Base-by-base conservation (phyloP, 2,797 vertebrate species). In the Nasua narica region DNA sequence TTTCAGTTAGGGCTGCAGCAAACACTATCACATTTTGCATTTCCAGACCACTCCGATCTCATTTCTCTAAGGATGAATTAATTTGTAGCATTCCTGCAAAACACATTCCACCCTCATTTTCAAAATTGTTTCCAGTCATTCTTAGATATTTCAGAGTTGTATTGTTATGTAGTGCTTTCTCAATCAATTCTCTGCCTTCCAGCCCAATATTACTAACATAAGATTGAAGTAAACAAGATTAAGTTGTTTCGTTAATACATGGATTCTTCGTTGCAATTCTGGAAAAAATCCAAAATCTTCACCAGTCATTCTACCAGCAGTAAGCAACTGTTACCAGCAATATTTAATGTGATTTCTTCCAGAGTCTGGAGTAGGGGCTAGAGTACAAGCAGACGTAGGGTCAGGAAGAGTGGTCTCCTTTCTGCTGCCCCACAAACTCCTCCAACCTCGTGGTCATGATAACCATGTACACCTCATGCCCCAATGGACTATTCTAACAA, bases 121-220 rank as follows among this genome's bases (percentile, higher is more conserved):
- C 98, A 19, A 99, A 99, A 98, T 99, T 99, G 97, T 99, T 99
- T 27, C 99, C 99, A 0, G 99, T 99, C 98, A 99, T 99, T 96
- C 98, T 98, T 94, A 99, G 96, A 32, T 98, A 98, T 54, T 97
- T 94, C 91, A 99, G 97, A 52, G 93, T 98, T 97, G 92, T 70
- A 97, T 99, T 99, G 65, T 87, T 82, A 72, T 98, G 98, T 40
- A 99, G 98, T 52, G 98, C 98, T 97, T 97, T 98, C 0, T 99
- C 98, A 50, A 99, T 99, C 87, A 97, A 35, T 97, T 99, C 98
- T 91, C 99, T 99, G 92, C 99, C 99, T 0, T 97, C 94, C 0
- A 97, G 84, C 94, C 98, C 98, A 92, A 99, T 99, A 95, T 99
- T 91, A 87, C 99, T 99, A 96, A 99, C 98, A 98, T 99, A 85